Percentiles rank a stretch among this genome's conserved stretches.
Conservation (phyloP, 2,113 vertebrate genomes). For the Holacanthus passer region DNA sequence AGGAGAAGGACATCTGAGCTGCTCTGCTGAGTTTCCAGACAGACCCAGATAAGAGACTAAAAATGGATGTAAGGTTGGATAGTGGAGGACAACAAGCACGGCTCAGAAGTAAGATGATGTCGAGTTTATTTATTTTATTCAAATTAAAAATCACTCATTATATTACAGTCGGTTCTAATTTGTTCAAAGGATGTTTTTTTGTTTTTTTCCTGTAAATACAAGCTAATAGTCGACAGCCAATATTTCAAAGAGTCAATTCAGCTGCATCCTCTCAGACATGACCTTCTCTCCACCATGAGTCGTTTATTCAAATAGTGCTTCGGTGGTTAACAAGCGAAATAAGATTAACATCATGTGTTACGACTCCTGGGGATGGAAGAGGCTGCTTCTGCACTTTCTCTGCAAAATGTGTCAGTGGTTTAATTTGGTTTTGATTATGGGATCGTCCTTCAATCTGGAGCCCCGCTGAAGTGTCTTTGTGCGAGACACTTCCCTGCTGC, state of each 20-base stretch:
- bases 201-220: background rate
- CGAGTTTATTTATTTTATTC: background rate
- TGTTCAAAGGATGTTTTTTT: background rate
- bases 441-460: slow-evolving; percentile 40
- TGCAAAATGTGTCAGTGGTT: slow-evolving; percentile 26
- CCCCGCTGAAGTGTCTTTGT: slow-evolving; percentile 30
- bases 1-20: background rate
- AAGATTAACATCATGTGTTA: slow-evolving; percentile 1
- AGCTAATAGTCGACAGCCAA: background rate
- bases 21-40: background rate
- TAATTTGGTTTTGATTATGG: slow-evolving; percentile 38
- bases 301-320: slow-evolving; percentile 22
- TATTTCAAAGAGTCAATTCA: background rate
- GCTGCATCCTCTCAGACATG: background rate
- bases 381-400: slow-evolving; percentile 20
- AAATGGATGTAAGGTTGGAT: background rate
- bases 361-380: background rate
- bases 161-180: background rate
- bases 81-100: background rate
- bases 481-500: slow-evolving; percentile 19
- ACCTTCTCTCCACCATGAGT: background rate
- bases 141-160: background rate
- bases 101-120: background rate
- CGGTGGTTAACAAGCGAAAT: slow-evolving; percentile 9
- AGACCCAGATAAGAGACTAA: background rate